Conservation (phyloP, 2,888 invertebrate genomes). For the Meiosimyza decipiens region DNA sequence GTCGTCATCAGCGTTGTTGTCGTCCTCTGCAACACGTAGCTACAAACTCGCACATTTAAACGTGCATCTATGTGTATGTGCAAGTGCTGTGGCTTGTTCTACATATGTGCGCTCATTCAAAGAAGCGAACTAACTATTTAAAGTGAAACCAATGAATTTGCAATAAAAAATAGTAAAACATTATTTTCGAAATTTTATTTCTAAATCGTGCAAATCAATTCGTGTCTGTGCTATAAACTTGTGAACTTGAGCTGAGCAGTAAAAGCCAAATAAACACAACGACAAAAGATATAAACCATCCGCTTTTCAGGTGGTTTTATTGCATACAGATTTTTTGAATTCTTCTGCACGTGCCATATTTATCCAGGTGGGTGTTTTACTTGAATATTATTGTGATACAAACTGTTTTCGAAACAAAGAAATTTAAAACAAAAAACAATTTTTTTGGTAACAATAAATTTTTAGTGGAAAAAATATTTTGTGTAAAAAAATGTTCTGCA, state of each 20-base stretch:
- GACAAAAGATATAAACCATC: slow-evolving; percentile 32
- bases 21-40: slow-evolving; percentile 23
- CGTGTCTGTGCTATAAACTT: neutral
- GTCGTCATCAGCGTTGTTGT: neutral
- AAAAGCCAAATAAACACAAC: slow-evolving; percentile 31
- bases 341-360: slow-evolving; percentile 65
- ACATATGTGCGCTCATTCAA: neutral
- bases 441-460: too few species aligned
- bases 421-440: neutral
- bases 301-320: slow-evolving; percentile 5
- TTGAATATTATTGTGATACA: neutral
- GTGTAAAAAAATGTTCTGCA: too few species aligned
- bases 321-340: slow-evolving; percentile 51
- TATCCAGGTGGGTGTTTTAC: slow-evolving; percentile 60
- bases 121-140: too few species aligned
- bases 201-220: slow-evolving; percentile 27
- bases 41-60: neutral
- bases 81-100: neutral
- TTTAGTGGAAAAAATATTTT: too few species aligned
- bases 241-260: too few species aligned
- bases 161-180: too few species aligned
- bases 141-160: too few species aligned
- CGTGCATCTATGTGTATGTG: slow-evolving; percentile 17
- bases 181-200: too few species aligned
- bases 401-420: slow-evolving; percentile 14